These are phyloP conservation scores for Erithacus rubecula DNA, from an alignment of 2,797 vertebrate genomes.

Conservation along the genomic window DNA sequence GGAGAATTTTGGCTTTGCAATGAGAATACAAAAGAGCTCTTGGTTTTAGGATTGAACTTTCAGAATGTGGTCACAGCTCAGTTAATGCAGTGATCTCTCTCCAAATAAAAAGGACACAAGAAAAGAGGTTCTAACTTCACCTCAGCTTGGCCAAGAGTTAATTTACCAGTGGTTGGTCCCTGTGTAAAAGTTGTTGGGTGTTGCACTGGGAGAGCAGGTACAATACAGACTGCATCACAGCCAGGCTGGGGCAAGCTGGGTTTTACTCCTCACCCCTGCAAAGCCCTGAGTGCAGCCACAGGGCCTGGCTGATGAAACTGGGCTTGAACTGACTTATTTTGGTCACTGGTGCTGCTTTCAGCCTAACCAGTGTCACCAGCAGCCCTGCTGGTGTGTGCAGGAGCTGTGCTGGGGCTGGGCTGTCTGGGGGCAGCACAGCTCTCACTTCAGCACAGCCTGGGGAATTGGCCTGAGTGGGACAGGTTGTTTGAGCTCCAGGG, in stretches of 20 bases:
- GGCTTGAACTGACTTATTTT: not conserved
- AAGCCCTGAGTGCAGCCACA: not conserved
- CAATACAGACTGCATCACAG: no score
- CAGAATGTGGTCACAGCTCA: not conserved
- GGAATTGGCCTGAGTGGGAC: not conserved
- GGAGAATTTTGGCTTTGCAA: constrained; percentile 6
- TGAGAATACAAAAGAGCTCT: not conserved
- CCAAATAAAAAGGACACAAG: not conserved
- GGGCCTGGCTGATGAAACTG: not conserved
- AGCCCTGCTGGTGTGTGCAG: not conserved
- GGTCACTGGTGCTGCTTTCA: fast-evolving
- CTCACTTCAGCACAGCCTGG: not conserved
- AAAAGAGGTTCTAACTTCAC: not conserved
- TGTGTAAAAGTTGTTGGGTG: not conserved
- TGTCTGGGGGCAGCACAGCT: not conserved
- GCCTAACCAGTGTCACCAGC: not conserved
- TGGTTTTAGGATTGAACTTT: not conserved
- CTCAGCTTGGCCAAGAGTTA: not conserved
- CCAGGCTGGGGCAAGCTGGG: not conserved
- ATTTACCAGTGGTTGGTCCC: not conserved
- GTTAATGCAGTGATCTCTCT: not conserved
- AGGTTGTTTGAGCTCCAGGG: not conserved
- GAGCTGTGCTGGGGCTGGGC: not conserved
- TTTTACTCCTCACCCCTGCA: not conserved
- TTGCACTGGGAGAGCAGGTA: not conserved